Base-by-base conservation (phyloP, 2,888 invertebrate species). In the Cataglyphis rosenhaueri region DNA sequence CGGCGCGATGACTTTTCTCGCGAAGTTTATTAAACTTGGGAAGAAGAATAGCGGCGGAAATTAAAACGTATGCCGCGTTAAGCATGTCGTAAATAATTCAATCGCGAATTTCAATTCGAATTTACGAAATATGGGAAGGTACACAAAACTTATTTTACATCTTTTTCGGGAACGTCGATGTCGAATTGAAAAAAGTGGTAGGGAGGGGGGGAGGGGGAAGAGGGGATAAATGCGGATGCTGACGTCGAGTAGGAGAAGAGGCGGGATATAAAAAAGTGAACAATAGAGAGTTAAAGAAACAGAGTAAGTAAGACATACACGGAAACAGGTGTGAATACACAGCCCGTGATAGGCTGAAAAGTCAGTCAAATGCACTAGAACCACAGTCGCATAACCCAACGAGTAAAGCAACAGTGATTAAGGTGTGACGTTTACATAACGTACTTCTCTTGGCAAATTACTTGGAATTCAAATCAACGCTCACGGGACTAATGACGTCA, bases 351-450 rank as follows among this genome's bases (percentile, higher is more conserved):
- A 86, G 88, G 87, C 86, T 86, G 85, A 84, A 88, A 81, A 89
- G 84, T 88, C 85, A 75, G 85, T 88, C 85, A 85, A 86, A 92
- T 92, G 91, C 92, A 91, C 89, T 92, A 91, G 89, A 88, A 90
- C 87, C 87, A 91, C 90, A 90, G 90, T 89, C 89, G 90, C 91
- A 91, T 90, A 88, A 92, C 86, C 90, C 88, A 92, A 76, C 91
- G 91, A 91, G 86, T 90, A 91, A 92, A 92, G 91, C 92, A 90
- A 92, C 90, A 90, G 85, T 90, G 90, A 91, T 88, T 88, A 76
- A 87, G 83, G 88, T 90, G 90, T 88, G 83, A 71, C 86, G 82
- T 89, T 85, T 85, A 83, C 85, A 85, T 83, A 71, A 82, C 82
- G 89, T 86, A 85, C 79, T 87, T 82, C 82, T 82, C 86, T 85